Evolutionary conservation across 2,888 invertebrate genomes (phyloP), one percentile per base, ranked within the genome.

Genomic region (Herminia tarsipennalis): DNA sequence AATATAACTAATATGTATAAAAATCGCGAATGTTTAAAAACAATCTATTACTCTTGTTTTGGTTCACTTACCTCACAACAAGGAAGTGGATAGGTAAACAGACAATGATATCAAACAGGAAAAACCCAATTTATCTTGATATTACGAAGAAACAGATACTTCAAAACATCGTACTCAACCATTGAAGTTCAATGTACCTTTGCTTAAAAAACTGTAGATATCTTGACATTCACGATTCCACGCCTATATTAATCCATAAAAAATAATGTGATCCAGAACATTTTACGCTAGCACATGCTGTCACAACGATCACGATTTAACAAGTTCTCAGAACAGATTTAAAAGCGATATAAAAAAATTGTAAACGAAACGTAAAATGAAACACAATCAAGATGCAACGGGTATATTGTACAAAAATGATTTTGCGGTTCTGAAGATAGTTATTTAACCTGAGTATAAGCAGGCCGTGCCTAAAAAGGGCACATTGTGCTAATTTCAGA

Each of bases 331-430:
- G 50, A 39, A 58, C 54, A 35, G 38, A 52, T 30, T 53, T 53
- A 60, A 50, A 50, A 40, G 38, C 18, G 34, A 51, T 32, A 35
- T 30, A 57, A 62, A 67, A 62, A 57, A 62, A 37, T 30, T 10
- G 24, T 48, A 53, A 47, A 27, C 13, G 13, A 39, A 56, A 42
- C 46, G 34, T 47, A 50, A 58, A 67, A 43, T 43, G 35, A 48
- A 63, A 50, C 38, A 54, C 56, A 63, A 72, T 67, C 61, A 57
- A 63, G 61, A 67, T 67, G 52, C 55, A 53, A 36, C 50, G 30
- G 44, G 32, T 45, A 33, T 46, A 44, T 51, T 51, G 32, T 32
- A 32, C 51, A 51, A 49, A 47, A 42, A 43, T 49, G 38, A 48
- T 43, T 35, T 29, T 48, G 47, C 41, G 32, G 52, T 46, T 51